Evolutionary conservation across 2,797 vertebrate species (phyloP).

Genomic region (Morus bassanus): DNA sequence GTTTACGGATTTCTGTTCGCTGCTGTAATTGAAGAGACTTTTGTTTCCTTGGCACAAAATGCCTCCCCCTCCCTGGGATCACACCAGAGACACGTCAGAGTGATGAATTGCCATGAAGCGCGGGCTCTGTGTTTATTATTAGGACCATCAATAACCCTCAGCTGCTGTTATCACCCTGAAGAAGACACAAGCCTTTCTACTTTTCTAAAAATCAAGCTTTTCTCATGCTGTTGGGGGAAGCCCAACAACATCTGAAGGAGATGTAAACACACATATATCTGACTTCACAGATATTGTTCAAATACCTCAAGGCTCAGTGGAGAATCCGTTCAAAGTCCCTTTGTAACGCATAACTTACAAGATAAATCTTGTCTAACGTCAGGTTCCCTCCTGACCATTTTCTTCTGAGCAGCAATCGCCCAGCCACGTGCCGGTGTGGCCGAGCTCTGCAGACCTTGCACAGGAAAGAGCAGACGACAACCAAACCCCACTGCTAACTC

Average conservation of each 20-base stretch:
- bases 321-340: background rate
- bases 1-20: background rate
- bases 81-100: background rate
- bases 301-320: background rate
- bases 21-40: background rate
- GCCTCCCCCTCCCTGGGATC: background rate
- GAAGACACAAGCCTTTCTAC: background rate
- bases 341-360: rapidly evolving
- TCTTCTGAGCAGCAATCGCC: background rate
- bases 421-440: rapidly evolving
- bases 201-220: background rate
- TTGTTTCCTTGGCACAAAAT: background rate
- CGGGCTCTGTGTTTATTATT: background rate
- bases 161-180: background rate
- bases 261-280: background rate
- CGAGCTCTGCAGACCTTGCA: background rate
- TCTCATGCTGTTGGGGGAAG: background rate
- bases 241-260: background rate
- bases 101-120: background rate
- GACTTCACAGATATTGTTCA: background rate
- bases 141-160: slow-evolving; percentile 45
- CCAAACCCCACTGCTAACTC: background rate
- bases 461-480: background rate
- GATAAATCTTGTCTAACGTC: background rate
- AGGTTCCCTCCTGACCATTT: background rate